Evolutionary conservation across 2,113 vertebrate genomes (phyloP).

Genomic region (Aldabrachelys gigantea): DNA sequence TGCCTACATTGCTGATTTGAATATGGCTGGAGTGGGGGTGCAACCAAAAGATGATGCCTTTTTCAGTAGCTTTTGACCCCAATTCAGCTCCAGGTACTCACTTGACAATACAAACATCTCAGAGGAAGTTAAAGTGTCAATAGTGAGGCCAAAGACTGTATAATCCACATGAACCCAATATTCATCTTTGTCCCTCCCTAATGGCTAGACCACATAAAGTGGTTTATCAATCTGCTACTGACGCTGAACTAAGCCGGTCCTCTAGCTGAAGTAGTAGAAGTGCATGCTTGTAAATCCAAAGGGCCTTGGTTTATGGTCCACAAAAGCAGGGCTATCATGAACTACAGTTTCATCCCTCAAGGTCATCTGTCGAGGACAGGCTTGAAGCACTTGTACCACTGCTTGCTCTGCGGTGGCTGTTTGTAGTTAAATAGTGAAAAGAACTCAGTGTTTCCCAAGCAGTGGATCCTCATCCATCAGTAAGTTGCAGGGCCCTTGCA

Average conservation of each 20-base stretch:
- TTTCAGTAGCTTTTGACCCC: not conserved
- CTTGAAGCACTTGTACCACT: not conserved
- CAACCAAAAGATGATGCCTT: not conserved
- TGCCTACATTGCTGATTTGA: not conserved
- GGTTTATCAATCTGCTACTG: not conserved
- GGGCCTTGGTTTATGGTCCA: not conserved
- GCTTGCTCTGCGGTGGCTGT: not conserved
- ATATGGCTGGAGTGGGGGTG: not conserved
- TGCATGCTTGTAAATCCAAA: not conserved
- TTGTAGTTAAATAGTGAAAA: not conserved
- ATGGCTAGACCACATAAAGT: not conserved
- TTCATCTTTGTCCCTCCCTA: not conserved
- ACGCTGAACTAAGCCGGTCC: not conserved
- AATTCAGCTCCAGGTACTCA: not conserved
- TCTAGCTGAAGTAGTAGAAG: not conserved
- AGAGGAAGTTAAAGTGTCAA: not conserved
- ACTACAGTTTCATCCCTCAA: not conserved
- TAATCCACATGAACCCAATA: not conserved
- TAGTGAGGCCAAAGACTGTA: not conserved
- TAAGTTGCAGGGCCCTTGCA: too few relatives aligned
- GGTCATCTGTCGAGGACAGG: not conserved
- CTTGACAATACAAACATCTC: not conserved
- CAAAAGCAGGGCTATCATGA: not conserved
- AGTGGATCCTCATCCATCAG: too few relatives aligned
- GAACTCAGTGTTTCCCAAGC: too few relatives aligned